Evolutionary conservation across 2,113 vertebrate genomes (phyloP).

Genomic region (Thalassoma bifasciatum): DNA sequence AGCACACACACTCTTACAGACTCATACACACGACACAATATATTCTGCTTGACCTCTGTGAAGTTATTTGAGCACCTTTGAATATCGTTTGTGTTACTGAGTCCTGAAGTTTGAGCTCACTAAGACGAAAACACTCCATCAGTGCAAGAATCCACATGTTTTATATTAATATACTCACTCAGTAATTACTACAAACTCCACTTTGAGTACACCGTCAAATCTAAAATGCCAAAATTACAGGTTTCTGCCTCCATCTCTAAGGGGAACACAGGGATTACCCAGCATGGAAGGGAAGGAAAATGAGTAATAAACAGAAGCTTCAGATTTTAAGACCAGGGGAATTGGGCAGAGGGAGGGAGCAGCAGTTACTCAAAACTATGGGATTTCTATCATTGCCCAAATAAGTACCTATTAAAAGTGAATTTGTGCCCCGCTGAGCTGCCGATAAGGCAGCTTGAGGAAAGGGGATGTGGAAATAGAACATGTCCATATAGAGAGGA

Average conservation of each 20-base stretch:
- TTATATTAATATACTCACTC: background rate
- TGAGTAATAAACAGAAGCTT: slow-evolving; percentile 26
- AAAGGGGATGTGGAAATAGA: slow-evolving; percentile 73
- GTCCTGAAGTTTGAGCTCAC: slow-evolving; percentile 8
- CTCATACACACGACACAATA: slow-evolving; percentile 17
- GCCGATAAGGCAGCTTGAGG: slow-evolving; percentile 66
- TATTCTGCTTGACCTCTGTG: slow-evolving; percentile 19
- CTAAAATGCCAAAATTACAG: background rate
- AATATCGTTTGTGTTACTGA: slow-evolving; percentile 30
- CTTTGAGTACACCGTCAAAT: background rate
- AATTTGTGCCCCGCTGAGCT: slow-evolving; percentile 68
- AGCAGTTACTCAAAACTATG: slow-evolving; percentile 49
- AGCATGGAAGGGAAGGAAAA: background rate
- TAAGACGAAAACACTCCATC: slow-evolving; percentile 5
- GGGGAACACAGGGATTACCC: slow-evolving; percentile 2
- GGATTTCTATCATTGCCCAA: slow-evolving; percentile 77
- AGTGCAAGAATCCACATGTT: slow-evolving; percentile 5
- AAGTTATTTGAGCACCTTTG: slow-evolving; percentile 1
- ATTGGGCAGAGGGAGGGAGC: slow-evolving; percentile 3
- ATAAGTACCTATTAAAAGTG: slow-evolving; percentile 79
- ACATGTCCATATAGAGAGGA: slow-evolving; percentile 83
- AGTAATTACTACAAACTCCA: slow-evolving; percentile 2
- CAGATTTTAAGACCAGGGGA: slow-evolving; percentile 21
- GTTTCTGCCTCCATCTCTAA: slow-evolving; percentile 2
- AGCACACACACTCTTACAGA: slow-evolving; percentile 7